A percentile compares a stretch with the other conserved stretches of the same genome.
Evolutionary conservation across 2,888 invertebrate species (phyloP).

Genomic region (Pollenia griseotomentosa): DNA sequence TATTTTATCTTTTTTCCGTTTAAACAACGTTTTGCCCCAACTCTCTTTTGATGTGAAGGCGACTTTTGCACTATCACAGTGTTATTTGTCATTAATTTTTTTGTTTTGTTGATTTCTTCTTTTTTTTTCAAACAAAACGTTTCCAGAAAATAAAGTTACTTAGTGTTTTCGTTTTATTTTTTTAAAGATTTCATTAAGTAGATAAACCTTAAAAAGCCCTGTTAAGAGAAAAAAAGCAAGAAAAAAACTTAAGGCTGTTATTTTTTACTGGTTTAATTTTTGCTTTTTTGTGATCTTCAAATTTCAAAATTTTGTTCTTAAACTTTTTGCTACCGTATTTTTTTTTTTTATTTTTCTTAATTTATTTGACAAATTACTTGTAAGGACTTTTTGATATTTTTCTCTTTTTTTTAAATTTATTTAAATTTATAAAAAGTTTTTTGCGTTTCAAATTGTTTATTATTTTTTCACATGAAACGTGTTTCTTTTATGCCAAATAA

Average conservation of each 20-base stretch:
- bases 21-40: not conserved
- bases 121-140: conserved; percentile 30
- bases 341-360: conserved; percentile 17
- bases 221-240: not conserved
- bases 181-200: conserved; percentile 10
- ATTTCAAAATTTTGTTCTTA: not conserved
- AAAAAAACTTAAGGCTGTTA: conserved; percentile 50
- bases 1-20: conserved; percentile 60
- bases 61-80: conserved; percentile 29
- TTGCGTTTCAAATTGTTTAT: conserved; percentile 18
- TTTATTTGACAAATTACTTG: conserved; percentile 64
- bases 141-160: conserved; percentile 23
- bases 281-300: conserved; percentile 7
- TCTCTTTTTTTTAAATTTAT: conserved; percentile 22
- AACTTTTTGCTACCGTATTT: conserved; percentile 13
- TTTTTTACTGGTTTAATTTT: conserved; percentile 24
- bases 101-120: not conserved
- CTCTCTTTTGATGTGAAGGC: not conserved
- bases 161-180: not conserved
- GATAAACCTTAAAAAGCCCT: conserved; percentile 36
- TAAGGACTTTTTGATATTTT: conserved; percentile 41
- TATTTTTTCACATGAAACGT: not conserved
- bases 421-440: conserved; percentile 39
- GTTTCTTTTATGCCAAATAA: conserved; percentile 12
- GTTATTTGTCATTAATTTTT: conserved; percentile 65